A percentile compares a stretch with the other conserved stretches of the same genome.
Conservation (phyloP, 2,113 vertebrate genomes). For the Hippocampus comes region DNA sequence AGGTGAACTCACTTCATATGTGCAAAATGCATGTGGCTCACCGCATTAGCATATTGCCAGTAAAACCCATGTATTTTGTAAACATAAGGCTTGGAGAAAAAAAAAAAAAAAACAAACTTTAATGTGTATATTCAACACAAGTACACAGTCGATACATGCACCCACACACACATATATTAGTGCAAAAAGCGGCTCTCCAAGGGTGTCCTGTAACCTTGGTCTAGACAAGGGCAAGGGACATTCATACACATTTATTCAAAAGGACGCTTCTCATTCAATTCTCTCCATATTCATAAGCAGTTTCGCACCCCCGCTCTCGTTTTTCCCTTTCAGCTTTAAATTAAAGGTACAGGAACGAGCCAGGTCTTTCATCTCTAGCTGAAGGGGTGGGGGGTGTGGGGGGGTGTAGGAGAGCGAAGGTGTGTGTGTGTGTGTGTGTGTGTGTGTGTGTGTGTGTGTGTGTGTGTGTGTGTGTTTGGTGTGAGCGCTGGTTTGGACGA, state of each 20-base stretch:
- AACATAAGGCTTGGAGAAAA: conserved; percentile 1
- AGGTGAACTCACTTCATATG: conserved; percentile 1
- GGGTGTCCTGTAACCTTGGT: conserved; percentile 66
- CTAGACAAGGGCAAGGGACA: conserved; percentile 67
- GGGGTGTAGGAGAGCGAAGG: conserved; percentile 42
- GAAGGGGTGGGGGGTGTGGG: conserved; percentile 53
- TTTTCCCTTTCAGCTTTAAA: conserved; percentile 77
- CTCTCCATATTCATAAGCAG: conserved; percentile 76
- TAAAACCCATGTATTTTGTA: background rate
- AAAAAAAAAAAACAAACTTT: conserved; percentile 16
- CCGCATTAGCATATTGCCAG: background rate
- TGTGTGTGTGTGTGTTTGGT: conserved; percentile 32
- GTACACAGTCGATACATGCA: conserved; percentile 7
- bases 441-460: conserved; percentile 13
- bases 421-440: conserved; percentile 40
- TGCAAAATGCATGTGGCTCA: conserved; percentile 5
- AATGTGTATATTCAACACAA: background rate
- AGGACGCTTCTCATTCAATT: conserved; percentile 72
- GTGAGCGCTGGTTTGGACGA: conserved; percentile 14
- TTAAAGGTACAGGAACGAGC: conserved; percentile 77
- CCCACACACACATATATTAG: conserved; percentile 18
- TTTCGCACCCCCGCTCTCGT: conserved; percentile 71
- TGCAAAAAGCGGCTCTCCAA: conserved; percentile 58
- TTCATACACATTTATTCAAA: conserved; percentile 73
- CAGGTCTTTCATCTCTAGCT: conserved; percentile 75